Base-by-base conservation (phyloP, 2,888 invertebrate genomes). In the Heterodera filipjevi region DNA sequence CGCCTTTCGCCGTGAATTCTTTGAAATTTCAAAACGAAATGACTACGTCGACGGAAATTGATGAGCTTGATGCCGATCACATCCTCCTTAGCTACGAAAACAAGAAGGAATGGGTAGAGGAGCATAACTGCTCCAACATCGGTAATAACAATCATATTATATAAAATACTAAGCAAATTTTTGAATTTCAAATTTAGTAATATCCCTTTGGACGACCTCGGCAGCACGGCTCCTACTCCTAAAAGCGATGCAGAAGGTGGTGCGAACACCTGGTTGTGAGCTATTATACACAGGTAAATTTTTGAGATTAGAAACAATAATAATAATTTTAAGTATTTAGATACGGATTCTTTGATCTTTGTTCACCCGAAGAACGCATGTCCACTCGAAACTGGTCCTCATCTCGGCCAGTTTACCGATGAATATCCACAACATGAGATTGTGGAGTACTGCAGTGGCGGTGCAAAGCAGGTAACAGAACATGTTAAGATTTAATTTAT, bases 51-150 rank as follows among this genome's bases (percentile, higher is more conserved):
- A 49, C 30, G 39, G 22, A 14, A 10, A 33, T 49, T 10, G 76
- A 72, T n/a, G 8, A 39, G 27, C 35, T 77, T 19, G 12, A 33
- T 30, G 77, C 16, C 0, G n/a, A 78, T 3, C 22, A 22, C 19
- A 77, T 77, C 5, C 32, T 74, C 27, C 3, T 77, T 22, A 33
- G 8, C 6, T 78, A 77, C 6, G 16, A n/a, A 6, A 8, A 46
- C 12, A 78, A 46, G 49, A 53, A 35, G 27, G 77, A 77, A 19
- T 77, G 27, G n/a, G 77, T 77, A n/a, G 27, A 27, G 6, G 71
- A 70, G 19, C 49, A 70, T 33, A 14, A 35, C 12, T 53, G 75
- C 35, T 68, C 32, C 0, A 46, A 70, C 2, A 53, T 30, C 70
- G 32, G 81, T 33, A 71, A n/a, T n/a, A n/a, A n/a, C n/a, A n/a